These are phyloP conservation scores for Limonius californicus DNA, from an alignment of 1,140 invertebrate genomes.

Conservation along the genomic window DNA sequence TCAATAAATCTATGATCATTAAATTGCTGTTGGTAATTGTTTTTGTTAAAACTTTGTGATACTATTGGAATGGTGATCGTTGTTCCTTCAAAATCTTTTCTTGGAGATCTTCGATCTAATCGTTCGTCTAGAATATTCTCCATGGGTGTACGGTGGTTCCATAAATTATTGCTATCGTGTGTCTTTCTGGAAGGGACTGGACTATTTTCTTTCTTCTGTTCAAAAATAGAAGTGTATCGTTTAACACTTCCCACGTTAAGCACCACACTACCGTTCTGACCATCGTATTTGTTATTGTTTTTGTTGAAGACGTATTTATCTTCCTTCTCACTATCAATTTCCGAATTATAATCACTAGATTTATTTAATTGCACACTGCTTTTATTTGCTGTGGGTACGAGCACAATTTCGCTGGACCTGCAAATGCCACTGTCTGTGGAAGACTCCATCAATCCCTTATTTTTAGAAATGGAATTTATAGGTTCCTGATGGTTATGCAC, in stretches of 20 bases:
- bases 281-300: not conserved
- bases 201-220: conserved; percentile 16
- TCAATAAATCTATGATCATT: conserved; percentile 18
- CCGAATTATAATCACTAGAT: conserved; percentile 23
- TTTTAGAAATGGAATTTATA: conserved; percentile 45
- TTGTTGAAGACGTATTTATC: not conserved
- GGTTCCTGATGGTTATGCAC: conserved; percentile 51
- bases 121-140: not conserved
- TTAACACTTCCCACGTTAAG: conserved; percentile 2
- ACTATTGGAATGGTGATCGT: conserved; percentile 42
- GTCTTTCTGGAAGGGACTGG: not conserved
- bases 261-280: not conserved
- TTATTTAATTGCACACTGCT: conserved; percentile 21
- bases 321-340: conserved; percentile 26
- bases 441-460: conserved; percentile 57
- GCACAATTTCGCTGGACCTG: conserved; percentile 59
- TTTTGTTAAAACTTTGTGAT: conserved; percentile 28
- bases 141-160: not conserved
- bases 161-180: not conserved
- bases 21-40: too few relatives aligned
- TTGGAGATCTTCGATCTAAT: not conserved
- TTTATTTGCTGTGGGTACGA: conserved; percentile 30
- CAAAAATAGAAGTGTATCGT: conserved; percentile 6
- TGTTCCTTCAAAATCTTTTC: conserved; percentile 22
- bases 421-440: conserved; percentile 70